phyloP scores from a whole-genome alignment of 2,113 vertebrate genomes.

The Copsychus sechellarum region DNA sequence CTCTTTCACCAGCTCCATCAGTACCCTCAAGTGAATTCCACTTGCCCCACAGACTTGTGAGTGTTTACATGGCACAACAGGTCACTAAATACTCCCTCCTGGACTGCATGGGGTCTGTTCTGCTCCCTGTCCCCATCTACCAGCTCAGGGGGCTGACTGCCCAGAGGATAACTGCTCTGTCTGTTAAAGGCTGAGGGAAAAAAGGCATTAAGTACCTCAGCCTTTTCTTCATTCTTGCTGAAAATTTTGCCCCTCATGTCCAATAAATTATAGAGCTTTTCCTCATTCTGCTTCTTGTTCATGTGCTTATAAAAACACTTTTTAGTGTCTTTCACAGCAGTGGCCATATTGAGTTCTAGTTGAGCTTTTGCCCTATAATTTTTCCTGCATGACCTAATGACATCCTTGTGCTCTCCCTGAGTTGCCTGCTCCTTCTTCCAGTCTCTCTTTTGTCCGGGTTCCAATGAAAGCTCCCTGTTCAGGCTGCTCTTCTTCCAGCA shows the following conservation, averaged over 20 bases:
- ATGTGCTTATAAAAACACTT: neutral
- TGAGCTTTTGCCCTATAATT: neutral
- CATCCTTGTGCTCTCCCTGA: neutral
- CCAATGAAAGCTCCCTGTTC: neutral
- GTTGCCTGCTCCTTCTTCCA: neutral
- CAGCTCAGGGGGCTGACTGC: neutral
- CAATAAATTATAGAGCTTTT: neutral
- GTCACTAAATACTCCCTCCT: neutral
- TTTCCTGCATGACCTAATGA: neutral
- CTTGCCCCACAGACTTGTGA: too few species aligned
- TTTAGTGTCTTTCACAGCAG: neutral
- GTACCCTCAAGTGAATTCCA: neutral
- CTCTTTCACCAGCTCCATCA: neutral
- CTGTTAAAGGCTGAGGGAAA: neutral
- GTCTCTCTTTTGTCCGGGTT: neutral
- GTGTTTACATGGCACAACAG: neutral
- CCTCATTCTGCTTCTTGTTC: neutral
- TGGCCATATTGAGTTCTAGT: neutral
- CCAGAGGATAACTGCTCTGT: neutral
- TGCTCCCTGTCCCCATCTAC: neutral
- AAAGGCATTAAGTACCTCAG: neutral
- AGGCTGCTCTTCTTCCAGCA: neutral
- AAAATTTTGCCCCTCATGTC: neutral
- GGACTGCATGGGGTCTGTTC: neutral
- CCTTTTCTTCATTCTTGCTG: neutral